Conservation (phyloP, 2,113 vertebrate genomes). For the Copsychus sechellarum region DNA sequence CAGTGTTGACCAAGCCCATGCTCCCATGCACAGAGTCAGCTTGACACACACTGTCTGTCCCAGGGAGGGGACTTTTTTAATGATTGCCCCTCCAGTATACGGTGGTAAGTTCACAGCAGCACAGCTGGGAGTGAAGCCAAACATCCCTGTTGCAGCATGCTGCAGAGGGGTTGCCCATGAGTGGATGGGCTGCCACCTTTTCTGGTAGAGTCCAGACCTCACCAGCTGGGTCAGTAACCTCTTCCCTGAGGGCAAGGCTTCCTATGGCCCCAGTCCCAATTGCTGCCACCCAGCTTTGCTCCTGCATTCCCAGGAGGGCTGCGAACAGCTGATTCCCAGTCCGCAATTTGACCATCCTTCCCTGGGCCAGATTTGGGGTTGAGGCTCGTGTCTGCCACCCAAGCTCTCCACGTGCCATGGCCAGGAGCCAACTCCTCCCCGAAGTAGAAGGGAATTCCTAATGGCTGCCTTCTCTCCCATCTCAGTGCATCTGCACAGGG, state of each 20-base stretch:
- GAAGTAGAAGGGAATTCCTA: neutral
- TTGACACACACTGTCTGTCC: neutral
- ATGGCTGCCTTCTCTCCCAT: neutral
- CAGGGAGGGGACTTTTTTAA: neutral
- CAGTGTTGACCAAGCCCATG: fast-evolving
- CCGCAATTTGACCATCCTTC: neutral
- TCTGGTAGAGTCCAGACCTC: neutral
- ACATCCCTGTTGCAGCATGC: neutral
- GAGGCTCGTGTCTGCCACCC: neutral
- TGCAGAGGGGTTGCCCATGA: neutral
- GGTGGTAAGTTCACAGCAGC: fast-evolving
- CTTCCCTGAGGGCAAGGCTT: neutral
- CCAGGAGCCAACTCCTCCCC: neutral
- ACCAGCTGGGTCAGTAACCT: neutral
- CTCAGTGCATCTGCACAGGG: fast-evolving
- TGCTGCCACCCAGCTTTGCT: neutral
- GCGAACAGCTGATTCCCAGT: neutral
- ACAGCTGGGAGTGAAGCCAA: fast-evolving
- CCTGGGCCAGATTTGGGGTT: neutral
- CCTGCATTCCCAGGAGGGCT: neutral
- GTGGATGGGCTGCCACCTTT: neutral
- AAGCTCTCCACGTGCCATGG: neutral
- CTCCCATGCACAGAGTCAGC: neutral
- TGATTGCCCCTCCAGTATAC: fast-evolving
- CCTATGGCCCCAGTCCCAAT: neutral